A percentile compares a stretch with the other conserved stretches of the same genome.
Evolutionary conservation across 2,888 invertebrate genomes (phyloP).

Genomic region (Copidosoma aretas): DNA sequence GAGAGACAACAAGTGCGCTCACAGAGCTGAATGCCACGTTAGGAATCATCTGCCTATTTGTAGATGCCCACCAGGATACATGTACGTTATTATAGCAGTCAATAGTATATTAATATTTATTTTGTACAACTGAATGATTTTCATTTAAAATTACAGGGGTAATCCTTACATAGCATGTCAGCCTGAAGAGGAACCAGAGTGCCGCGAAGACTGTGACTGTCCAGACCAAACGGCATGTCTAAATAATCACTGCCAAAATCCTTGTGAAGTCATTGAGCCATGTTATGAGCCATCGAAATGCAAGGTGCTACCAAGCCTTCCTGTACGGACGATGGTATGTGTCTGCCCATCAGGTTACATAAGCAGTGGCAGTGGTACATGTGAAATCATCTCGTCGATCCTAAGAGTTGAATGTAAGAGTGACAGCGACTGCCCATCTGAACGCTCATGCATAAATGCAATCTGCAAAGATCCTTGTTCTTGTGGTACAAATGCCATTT

Average conservation of each 20-base stretch:
- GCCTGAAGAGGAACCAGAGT: slow-evolving; percentile 76
- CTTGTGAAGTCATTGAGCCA: slow-evolving; percentile 79
- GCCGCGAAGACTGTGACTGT: slow-evolving; percentile 83
- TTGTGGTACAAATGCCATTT: slow-evolving; percentile 85
- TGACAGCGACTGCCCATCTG: slow-evolving; percentile 79
- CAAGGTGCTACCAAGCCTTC: slow-evolving; percentile 79
- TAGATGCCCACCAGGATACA: slow-evolving; percentile 71
- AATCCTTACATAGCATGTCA: slow-evolving; percentile 84
- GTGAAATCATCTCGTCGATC: slow-evolving; percentile 75
- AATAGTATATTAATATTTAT: not conserved
- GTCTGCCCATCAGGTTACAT: slow-evolving; percentile 88
- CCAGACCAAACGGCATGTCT: slow-evolving; percentile 81
- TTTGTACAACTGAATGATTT: not conserved
- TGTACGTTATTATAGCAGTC: not conserved
- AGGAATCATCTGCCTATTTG: slow-evolving; percentile 86
- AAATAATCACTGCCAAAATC: slow-evolving; percentile 81
- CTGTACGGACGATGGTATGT: slow-evolving; percentile 88
- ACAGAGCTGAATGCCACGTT: slow-evolving; percentile 79
- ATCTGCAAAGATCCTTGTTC: slow-evolving; percentile 85
- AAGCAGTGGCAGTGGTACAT: slow-evolving; percentile 81
- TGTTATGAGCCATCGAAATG: slow-evolving; percentile 83
- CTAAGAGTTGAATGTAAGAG: slow-evolving; percentile 72
- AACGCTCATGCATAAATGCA: slow-evolving; percentile 80
- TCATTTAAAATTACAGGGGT: slow-evolving; percentile 66
- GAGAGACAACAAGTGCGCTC: slow-evolving; percentile 77